phyloP scores from a whole-genome alignment of 2,113 vertebrate genomes.

The Ammodytes dubius region DNA sequence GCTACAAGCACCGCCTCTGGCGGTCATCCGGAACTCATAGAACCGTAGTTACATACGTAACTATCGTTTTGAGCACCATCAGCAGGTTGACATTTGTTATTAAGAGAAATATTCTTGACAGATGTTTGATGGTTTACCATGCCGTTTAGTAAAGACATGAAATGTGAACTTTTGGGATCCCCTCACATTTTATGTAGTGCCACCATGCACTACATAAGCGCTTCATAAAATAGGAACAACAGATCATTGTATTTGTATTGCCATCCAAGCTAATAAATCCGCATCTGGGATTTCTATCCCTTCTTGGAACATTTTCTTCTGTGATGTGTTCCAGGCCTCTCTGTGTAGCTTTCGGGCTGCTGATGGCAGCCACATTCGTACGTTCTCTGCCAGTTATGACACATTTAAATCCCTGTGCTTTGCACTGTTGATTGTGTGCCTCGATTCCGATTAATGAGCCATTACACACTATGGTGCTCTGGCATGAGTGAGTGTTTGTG shows the following conservation, averaged over 20 bases:
- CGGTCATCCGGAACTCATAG: no score
- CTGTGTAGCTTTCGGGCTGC: background rate
- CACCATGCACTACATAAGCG: no score
- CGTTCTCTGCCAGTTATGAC: conserved; percentile 5
- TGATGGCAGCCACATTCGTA: background rate
- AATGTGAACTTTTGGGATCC: no score
- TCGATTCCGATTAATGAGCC: conserved; percentile 37
- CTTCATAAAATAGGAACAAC: background rate
- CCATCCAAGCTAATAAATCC: background rate
- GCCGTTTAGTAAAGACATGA: no score
- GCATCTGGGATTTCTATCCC: conserved; percentile 6
- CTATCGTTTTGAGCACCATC: no score
- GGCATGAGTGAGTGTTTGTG: conserved; percentile 37
- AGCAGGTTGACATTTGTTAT: no score
- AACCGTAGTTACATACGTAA: no score
- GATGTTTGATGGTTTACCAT: no score
- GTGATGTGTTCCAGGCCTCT: background rate
- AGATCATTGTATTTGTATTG: background rate
- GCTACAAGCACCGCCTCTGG: no score
- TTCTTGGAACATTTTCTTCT: background rate
- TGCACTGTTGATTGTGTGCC: conserved; percentile 13
- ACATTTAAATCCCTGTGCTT: background rate
- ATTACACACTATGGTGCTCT: background rate
- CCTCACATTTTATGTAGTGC: no score
- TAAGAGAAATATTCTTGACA: no score